Base-by-base conservation (phyloP, 2,888 invertebrate genomes). In the Limnephilus rhombicus region DNA sequence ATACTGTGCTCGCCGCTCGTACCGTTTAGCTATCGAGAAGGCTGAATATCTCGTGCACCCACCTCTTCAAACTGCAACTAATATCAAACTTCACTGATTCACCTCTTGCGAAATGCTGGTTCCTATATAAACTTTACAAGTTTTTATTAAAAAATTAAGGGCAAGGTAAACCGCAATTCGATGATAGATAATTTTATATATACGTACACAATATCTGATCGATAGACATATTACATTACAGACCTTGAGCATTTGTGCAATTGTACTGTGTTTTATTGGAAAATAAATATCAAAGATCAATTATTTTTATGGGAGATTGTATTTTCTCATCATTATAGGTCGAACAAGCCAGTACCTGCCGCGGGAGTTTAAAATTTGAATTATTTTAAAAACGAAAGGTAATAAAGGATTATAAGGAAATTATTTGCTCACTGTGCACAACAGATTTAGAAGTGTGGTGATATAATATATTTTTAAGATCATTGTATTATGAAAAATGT, bases 141-240 rank as follows among this genome's bases (percentile, higher is more conserved):
- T 82, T 24, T 85, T 85, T 3, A n/a, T 34, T 41, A 85, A 85
- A 85, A 45, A 41, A 85, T 85, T 85, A 85, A 85, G 85, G 37
- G 85, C 85, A 85, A 85, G 85, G 85, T 24, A n/a, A 85, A 85
- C 85, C n/a, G 34, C 85, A 85, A 34, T 41, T 85, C 41, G 85
- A 82, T 34, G 31, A 34, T 34, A 82, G 34, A 29, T 29, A 31
- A 82, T 34, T 2, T 82, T 18, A 68, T 68, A n/a, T 68, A 68
- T 68, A 68, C 68, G n/a, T 68, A 68, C 68, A 68, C 9, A 68
- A 9, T 68, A 68, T 68, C 68, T 68, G 24, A 68, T 68, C 24
- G 68, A 24, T 68, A 68, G 68, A n/a, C 24, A 68, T n/a, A 68
- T 68, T 68, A 68, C n/a, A 68, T 68, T 68, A 68, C 68, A 68